Evolutionary conservation across 2,113 vertebrate genomes (phyloP).

Genomic region (Camelus bactrianus): DNA sequence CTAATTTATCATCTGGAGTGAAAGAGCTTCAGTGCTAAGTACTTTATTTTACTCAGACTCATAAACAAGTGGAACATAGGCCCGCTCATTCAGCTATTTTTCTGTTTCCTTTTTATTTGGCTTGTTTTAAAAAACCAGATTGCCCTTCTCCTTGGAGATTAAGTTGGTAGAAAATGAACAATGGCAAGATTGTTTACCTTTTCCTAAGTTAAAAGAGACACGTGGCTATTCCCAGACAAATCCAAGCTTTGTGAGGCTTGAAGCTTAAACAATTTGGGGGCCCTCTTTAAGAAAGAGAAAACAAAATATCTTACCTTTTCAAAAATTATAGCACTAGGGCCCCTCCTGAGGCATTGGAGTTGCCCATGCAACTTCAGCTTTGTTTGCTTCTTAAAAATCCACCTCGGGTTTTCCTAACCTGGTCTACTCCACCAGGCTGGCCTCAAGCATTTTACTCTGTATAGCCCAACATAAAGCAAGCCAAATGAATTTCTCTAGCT

Average conservation of each 20-base stretch:
- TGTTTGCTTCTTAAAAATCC: neutral
- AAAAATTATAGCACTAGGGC: neutral
- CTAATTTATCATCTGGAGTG: neutral
- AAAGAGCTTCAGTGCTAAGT: constrained; percentile 10
- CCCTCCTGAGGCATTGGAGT: neutral
- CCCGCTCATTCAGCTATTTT: neutral
- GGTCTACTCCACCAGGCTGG: neutral
- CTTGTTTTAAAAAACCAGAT: constrained; percentile 44
- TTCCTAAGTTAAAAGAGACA: constrained; percentile 6
- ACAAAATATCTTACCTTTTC: neutral
- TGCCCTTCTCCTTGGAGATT: neutral
- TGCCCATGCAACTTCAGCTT: neutral
- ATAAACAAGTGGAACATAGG: neutral
- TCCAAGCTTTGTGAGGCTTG: neutral
- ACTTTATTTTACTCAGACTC: neutral
- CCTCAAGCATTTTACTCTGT: neutral
- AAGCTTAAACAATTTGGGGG: neutral
- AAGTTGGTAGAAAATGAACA: constrained; percentile 48
- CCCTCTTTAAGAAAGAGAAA: neutral
- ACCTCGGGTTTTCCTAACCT: neutral
- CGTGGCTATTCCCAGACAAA: constrained; percentile 36
- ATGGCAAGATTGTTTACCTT: neutral
- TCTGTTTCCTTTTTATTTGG: constrained; percentile 35
- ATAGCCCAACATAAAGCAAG: neutral
- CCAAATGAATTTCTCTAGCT: neutral